A percentile compares a stretch with the other conserved stretches of the same genome.
These are phyloP conservation scores for Pelodytes ibericus DNA, from an alignment of 2,797 vertebrate genomes.

Conservation along the genomic window DNA sequence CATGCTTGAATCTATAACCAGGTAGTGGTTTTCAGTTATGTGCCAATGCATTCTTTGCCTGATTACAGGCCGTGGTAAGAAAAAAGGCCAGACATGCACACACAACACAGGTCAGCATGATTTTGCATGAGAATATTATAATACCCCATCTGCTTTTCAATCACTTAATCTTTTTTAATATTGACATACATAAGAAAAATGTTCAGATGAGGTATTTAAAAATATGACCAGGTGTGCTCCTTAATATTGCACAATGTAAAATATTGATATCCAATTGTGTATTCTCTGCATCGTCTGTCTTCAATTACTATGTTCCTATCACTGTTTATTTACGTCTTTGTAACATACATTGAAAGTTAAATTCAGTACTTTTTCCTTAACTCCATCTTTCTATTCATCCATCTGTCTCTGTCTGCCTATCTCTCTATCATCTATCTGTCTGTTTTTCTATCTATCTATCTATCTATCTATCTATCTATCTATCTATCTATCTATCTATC, in stretches of 20 bases:
- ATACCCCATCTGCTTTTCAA: conserved; percentile 43
- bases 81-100: conserved; percentile 23
- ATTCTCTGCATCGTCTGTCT: conserved; percentile 34
- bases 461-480: too few species aligned
- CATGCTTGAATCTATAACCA: background rate
- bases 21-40: conserved; percentile 1
- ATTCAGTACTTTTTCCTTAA: too few species aligned
- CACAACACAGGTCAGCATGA: conserved; percentile 13
- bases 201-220: conserved; percentile 41
- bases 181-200: conserved; percentile 52
- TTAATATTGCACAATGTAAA: conserved; percentile 23
- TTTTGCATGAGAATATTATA: conserved; percentile 21
- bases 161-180: conserved; percentile 43
- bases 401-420: too few species aligned
- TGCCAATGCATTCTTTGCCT: conserved; percentile 36
- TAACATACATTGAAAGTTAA: background rate
- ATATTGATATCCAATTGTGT: too few species aligned
- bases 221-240: conserved; percentile 41
- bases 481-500: too few species aligned
- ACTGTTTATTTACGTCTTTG: conserved; percentile 13
- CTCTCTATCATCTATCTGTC: too few species aligned
- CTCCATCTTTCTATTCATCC: too few species aligned
- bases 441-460: too few species aligned
- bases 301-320: conserved; percentile 26
- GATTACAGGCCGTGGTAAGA: conserved; percentile 23